phyloP scores from a whole-genome alignment of 64 coral and sea anemone genomes.

The Platygyra sinensis region DNA sequence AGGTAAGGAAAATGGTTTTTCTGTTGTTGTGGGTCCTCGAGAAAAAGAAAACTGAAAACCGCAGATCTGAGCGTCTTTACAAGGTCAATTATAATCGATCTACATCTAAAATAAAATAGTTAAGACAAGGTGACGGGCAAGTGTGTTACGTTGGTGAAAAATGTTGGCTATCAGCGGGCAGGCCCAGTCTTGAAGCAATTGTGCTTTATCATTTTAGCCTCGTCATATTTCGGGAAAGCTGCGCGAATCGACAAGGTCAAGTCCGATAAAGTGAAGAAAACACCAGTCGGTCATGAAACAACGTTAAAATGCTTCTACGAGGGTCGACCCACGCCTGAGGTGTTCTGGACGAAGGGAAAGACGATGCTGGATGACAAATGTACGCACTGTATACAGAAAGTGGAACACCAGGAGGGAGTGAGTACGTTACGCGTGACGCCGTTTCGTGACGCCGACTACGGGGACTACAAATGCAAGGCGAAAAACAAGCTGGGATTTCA shows the following conservation, averaged over 20 bases:
- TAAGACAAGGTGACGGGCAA: no score
- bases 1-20: not conserved
- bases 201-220: not conserved
- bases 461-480: slow-evolving; percentile 51
- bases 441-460: slow-evolving; percentile 56
- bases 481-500: slow-evolving; percentile 58
- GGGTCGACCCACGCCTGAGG: slow-evolving; percentile 30
- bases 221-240: not conserved
- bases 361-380: slow-evolving; percentile 23
- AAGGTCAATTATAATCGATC: no score
- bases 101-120: no score
- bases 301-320: slow-evolving; percentile 35
- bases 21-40: no score
- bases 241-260: slow-evolving; percentile 39
- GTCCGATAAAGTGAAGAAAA: not conserved
- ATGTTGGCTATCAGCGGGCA: no score
- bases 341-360: slow-evolving; percentile 41
- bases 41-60: no score
- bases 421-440: slow-evolving; percentile 60
- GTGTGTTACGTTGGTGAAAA: not conserved
- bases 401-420: slow-evolving; percentile 31
- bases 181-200: no score
- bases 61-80: no score
- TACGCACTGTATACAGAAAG: slow-evolving; percentile 36
- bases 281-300: not conserved